Conservation (phyloP, 2,888 invertebrate genomes). For the Lysandra bellargus region DNA sequence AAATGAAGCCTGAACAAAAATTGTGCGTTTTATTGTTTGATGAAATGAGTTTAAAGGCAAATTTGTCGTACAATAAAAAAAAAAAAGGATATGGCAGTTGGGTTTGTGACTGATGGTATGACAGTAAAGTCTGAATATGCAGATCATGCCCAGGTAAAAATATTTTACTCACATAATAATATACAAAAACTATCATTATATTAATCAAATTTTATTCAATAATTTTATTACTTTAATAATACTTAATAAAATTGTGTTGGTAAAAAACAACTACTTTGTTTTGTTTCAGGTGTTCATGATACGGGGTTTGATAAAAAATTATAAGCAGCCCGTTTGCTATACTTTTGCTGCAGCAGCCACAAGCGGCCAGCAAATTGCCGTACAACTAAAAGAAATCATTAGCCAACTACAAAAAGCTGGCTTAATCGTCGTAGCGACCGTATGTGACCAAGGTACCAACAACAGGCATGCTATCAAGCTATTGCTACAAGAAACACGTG, state of each 20-base stretch:
- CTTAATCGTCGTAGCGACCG: slow-evolving; percentile 39
- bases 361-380: slow-evolving; percentile 41
- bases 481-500: slow-evolving; percentile 42
- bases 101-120: slow-evolving; percentile 42
- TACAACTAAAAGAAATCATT: slow-evolving; percentile 41
- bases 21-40: slow-evolving; percentile 41
- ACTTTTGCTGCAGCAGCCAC: slow-evolving; percentile 43
- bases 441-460: slow-evolving; percentile 40
- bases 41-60: slow-evolving; percentile 43
- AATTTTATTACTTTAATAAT: neutral
- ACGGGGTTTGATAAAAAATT: slow-evolving; percentile 28
- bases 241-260: neutral
- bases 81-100: slow-evolving; percentile 41
- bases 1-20: too few species aligned
- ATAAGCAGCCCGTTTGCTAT: slow-evolving; percentile 38
- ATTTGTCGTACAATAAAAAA: slow-evolving; percentile 41
- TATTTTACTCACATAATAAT: neutral
- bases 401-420: slow-evolving; percentile 40
- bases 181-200: slow-evolving; percentile 31
- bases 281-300: slow-evolving; percentile 5
- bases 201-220: neutral
- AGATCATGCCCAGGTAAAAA: slow-evolving; percentile 39
- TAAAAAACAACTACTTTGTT: neutral
- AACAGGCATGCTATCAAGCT: slow-evolving; percentile 41
- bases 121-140: slow-evolving; percentile 39